A percentile compares a stretch with the other conserved stretches of the same genome.
Evolutionary conservation across 2,888 invertebrate species (phyloP).

Genomic region (Cyaniris semiargus): DNA sequence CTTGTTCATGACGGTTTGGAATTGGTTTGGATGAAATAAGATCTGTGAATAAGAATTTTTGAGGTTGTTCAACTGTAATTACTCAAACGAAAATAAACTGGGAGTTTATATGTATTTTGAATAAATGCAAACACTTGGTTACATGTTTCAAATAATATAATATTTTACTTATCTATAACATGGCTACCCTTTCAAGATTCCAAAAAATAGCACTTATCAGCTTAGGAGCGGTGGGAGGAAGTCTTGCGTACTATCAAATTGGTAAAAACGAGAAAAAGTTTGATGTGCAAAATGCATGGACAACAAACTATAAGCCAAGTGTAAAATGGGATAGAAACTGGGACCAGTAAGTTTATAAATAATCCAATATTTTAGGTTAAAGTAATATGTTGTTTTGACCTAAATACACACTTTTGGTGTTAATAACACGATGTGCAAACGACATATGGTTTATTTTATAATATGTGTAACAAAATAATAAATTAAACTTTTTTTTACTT

Average conservation of each 20-base stretch:
- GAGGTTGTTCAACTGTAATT: slow-evolving; percentile 2
- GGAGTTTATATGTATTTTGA: background rate
- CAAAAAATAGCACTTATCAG: slow-evolving; percentile 80
- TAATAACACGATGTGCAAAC: background rate
- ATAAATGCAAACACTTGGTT: background rate
- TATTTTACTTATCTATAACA: slow-evolving; percentile 45
- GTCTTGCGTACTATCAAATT: slow-evolving; percentile 82
- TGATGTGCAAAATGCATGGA: slow-evolving; percentile 84
- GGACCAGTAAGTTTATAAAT: slow-evolving; percentile 86
- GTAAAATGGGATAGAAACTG: slow-evolving; percentile 93
- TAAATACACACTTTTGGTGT: background rate
- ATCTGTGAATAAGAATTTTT: background rate
- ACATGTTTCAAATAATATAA: background rate
- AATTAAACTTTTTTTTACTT: slow-evolving; percentile 33
- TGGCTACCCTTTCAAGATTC: slow-evolving; percentile 80
- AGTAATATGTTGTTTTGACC: background rate
- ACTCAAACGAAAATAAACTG: background rate
- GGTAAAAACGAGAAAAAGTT: slow-evolving; percentile 68
- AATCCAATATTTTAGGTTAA: slow-evolving; percentile 17
- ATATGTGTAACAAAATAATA: background rate
- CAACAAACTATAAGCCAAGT: slow-evolving; percentile 83
- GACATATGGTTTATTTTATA: background rate
- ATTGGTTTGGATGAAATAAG: background rate
- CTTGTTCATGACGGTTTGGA: background rate
- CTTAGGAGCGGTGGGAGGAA: slow-evolving; percentile 84